Evolutionary conservation across 1,140 invertebrate species (phyloP).

Genomic region (Tetranychus cinnabarinus): DNA sequence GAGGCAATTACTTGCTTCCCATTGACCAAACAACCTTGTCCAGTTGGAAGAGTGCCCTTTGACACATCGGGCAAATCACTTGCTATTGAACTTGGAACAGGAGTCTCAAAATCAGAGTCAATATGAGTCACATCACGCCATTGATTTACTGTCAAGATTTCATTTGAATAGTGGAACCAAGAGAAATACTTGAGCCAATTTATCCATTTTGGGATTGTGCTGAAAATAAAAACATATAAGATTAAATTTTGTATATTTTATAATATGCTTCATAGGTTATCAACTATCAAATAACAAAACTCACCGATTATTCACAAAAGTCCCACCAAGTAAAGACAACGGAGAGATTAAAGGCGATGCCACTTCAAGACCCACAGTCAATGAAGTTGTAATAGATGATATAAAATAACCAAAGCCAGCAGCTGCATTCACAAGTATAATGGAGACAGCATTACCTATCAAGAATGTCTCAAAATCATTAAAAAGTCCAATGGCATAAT

Average conservation of each 20-base stretch:
- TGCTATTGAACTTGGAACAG: no score
- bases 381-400: background rate
- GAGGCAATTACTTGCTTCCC: background rate
- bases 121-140: slow-evolving; percentile 54
- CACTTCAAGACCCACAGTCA: background rate
- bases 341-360: background rate
- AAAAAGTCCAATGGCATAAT: background rate
- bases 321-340: background rate
- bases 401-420: background rate
- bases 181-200: slow-evolving; percentile 75
- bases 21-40: background rate
- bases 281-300: slow-evolving; percentile 4
- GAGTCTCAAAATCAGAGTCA: background rate
- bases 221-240: slow-evolving; percentile 18
- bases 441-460: background rate
- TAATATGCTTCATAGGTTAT: no score
- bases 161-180: slow-evolving; percentile 83
- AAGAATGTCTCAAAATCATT: background rate
- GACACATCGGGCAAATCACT: background rate
- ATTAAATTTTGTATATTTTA: no score
- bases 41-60: background rate
- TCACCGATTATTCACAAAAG: background rate
- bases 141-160: slow-evolving; percentile 76
- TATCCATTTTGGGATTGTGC: slow-evolving; percentile 63
- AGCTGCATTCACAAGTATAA: background rate